phyloP scores from a whole-genome alignment of 2,113 vertebrate species.

The Rallus limicola region DNA sequence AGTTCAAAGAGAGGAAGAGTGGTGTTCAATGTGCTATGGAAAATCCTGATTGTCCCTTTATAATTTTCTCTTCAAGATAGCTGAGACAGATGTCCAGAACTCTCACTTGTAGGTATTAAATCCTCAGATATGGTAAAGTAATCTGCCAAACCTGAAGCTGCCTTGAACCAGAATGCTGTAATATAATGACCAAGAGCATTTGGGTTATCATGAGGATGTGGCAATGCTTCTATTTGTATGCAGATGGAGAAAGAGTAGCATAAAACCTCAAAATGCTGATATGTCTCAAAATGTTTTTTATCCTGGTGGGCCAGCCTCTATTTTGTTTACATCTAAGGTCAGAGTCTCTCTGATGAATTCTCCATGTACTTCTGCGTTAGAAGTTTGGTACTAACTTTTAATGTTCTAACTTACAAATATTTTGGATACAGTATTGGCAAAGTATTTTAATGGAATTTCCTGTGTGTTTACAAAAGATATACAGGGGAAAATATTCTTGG shows the following conservation, averaged over 20 bases:
- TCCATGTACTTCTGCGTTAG: background rate
- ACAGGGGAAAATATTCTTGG: background rate
- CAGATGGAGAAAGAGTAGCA: background rate
- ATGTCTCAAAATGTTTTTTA: background rate
- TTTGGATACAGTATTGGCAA: background rate
- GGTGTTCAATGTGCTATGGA: background rate
- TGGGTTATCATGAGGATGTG: background rate
- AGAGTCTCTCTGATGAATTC: background rate
- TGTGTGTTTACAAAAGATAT: background rate
- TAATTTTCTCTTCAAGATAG: background rate
- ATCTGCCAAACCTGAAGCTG: background rate
- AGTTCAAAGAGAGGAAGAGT: background rate
- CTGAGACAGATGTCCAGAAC: background rate
- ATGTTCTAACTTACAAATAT: background rate
- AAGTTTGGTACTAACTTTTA: background rate
- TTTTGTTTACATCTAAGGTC: background rate
- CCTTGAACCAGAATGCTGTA: background rate
- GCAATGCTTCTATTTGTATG: background rate
- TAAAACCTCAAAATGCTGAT: background rate
- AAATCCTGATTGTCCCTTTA: background rate
- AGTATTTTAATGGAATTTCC: background rate
- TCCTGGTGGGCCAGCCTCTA: background rate
- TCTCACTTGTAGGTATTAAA: background rate
- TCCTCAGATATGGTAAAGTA: background rate
- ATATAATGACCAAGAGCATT: background rate